These are phyloP conservation scores for Betta splendens DNA, from an alignment of 2,797 vertebrate species.

Conservation along the genomic window DNA sequence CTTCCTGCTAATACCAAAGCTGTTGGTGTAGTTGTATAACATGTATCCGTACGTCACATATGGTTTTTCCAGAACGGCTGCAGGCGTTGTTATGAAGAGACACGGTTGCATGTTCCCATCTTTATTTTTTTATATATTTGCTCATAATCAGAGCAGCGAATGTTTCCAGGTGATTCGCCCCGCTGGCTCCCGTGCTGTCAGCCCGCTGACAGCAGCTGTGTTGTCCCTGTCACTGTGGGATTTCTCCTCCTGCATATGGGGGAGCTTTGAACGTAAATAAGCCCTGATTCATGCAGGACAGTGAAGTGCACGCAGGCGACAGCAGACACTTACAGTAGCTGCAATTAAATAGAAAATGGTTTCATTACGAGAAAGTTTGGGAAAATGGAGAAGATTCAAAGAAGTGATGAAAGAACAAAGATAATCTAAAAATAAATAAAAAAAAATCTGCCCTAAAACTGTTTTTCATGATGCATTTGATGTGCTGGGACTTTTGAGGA, in stretches of 20 bases:
- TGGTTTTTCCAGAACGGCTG: background rate
- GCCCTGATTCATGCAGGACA: constrained; percentile 15
- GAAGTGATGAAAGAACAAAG: too few species aligned
- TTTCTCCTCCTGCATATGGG: constrained; percentile 19
- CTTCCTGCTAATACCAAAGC: constrained; percentile 3
- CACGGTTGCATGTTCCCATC: background rate
- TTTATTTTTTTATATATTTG: constrained; percentile 26
- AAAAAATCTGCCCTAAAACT: too few species aligned
- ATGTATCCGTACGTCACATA: background rate
- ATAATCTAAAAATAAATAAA: too few species aligned
- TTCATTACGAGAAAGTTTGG: too few species aligned
- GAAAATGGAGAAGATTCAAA: too few species aligned
- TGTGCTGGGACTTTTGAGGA: too few species aligned
- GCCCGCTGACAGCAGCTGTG: constrained; percentile 44
- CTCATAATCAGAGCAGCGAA: constrained; percentile 10
- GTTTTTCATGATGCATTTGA: too few species aligned
- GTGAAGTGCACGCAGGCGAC: constrained; percentile 4
- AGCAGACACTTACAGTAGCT: background rate
- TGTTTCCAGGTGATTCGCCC: constrained; percentile 35
- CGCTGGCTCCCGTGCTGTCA: constrained; percentile 28
- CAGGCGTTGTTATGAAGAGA: background rate
- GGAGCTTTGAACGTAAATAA: constrained; percentile 37
- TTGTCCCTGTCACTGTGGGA: constrained; percentile 34
- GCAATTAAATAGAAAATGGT: constrained; percentile 12
- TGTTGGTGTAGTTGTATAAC: constrained; percentile 9